A percentile compares a stretch with the other conserved stretches of the same genome.
phyloP scores from a whole-genome alignment of 2,888 invertebrate genomes.

The Drosophila fungiperda region DNA sequence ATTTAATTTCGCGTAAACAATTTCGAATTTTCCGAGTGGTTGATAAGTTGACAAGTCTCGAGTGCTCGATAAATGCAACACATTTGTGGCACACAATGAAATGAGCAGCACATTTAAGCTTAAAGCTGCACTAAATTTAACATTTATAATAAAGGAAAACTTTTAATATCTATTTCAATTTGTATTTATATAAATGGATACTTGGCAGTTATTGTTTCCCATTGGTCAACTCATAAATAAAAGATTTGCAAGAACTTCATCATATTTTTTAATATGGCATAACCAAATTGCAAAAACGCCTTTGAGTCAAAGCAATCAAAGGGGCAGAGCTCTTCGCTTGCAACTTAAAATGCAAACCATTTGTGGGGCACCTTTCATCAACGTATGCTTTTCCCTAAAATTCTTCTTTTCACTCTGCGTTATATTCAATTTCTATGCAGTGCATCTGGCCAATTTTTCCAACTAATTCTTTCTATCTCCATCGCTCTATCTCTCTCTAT shows the following conservation, averaged over 20 bases:
- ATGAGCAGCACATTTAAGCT: slow-evolving; percentile 20
- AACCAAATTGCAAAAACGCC: slow-evolving; percentile 26
- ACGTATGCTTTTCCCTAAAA: slow-evolving; percentile 24
- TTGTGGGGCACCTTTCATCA: slow-evolving; percentile 40
- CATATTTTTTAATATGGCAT: slow-evolving; percentile 40
- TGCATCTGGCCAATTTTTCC: slow-evolving; percentile 62
- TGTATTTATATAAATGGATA: not conserved
- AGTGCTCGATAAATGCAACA: slow-evolving; percentile 5
- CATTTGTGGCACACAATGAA: slow-evolving; percentile 11
- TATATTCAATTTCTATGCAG: slow-evolving; percentile 77
- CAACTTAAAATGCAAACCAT: slow-evolving; percentile 57
- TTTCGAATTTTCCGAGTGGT: slow-evolving; percentile 21
- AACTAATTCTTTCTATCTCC: slow-evolving; percentile 63
- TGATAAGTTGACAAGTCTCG: slow-evolving; percentile 9
- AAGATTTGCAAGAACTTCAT: slow-evolving; percentile 24
- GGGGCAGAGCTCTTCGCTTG: not conserved
- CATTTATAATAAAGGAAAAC: not conserved
- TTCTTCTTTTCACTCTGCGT: slow-evolving; percentile 41
- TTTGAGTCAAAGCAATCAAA: slow-evolving; percentile 63
- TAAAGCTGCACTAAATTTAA: not conserved
- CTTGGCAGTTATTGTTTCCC: slow-evolving; percentile 8
- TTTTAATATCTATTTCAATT: not conserved
- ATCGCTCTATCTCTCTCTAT: slow-evolving; percentile 2
- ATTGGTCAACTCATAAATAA: slow-evolving; percentile 17
- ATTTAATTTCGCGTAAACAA: slow-evolving; percentile 52